phyloP scores from a whole-genome alignment of 1,140 invertebrate genomes.

The Drosophila bocki region DNA sequence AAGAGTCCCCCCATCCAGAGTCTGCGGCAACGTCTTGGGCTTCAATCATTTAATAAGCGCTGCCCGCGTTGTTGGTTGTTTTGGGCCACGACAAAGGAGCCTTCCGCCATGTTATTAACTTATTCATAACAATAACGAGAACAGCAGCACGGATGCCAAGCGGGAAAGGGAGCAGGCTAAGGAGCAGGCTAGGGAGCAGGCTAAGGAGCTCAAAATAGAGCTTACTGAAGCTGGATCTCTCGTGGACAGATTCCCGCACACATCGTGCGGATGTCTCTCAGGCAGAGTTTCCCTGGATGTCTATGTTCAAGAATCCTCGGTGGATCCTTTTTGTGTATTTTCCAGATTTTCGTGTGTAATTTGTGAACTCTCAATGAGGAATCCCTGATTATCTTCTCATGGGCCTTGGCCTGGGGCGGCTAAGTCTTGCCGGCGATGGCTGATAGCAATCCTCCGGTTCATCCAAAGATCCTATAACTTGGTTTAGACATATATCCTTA shows the following conservation, averaged over 20 bases:
- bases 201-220: not conserved
- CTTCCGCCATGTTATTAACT: constrained; percentile 85
- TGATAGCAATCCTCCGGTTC: not conserved
- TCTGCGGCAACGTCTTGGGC: constrained; percentile 19
- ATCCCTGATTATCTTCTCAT: no score
- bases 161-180: no score
- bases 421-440: not conserved
- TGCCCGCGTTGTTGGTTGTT: constrained; percentile 48
- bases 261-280: not conserved
- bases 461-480: not conserved
- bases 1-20: not conserved
- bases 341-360: not conserved
- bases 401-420: no score
- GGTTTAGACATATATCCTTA: no score
- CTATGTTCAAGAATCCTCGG: not conserved
- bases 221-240: not conserved
- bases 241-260: not conserved
- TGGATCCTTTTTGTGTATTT: not conserved
- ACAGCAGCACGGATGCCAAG: constrained; percentile 20
- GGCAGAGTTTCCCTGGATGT: not conserved
- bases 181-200: not conserved
- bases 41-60: constrained; percentile 81
- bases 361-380: not conserved
- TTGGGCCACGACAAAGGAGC: constrained; percentile 75
- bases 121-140: constrained; percentile 81